Evolutionary conservation across 2,888 invertebrate species (phyloP).

Genomic region (Acleris holmiana): DNA sequence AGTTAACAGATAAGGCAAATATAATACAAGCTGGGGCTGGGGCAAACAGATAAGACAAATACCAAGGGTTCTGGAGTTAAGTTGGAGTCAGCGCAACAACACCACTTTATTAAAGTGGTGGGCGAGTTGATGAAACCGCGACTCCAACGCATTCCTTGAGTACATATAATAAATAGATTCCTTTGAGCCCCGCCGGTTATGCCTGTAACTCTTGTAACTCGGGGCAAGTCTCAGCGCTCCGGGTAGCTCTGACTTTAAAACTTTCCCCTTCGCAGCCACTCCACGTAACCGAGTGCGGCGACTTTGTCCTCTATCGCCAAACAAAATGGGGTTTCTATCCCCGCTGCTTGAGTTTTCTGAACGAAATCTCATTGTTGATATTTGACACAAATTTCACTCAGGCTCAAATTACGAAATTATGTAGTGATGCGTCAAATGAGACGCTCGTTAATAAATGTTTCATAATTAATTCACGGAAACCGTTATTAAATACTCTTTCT

Average conservation of each 20-base stretch:
- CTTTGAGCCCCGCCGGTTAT: slow-evolving; percentile 40
- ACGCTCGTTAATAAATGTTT: not conserved
- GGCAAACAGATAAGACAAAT: slow-evolving; percentile 15
- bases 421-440: slow-evolving; percentile 6
- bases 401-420: slow-evolving; percentile 18
- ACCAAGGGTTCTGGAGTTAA: not conserved
- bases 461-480: too few species aligned
- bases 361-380: slow-evolving; percentile 29
- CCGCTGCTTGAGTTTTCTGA: slow-evolving; percentile 24
- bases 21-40: not conserved
- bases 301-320: slow-evolving; percentile 39
- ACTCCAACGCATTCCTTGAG: slow-evolving; percentile 1
- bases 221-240: slow-evolving; percentile 27
- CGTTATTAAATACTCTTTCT: too few species aligned
- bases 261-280: slow-evolving; percentile 38
- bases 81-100: slow-evolving; percentile 9
- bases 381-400: slow-evolving; percentile 9
- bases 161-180: slow-evolving; percentile 12
- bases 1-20: slow-evolving; percentile 28
- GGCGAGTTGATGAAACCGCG: slow-evolving; percentile 16
- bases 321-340: slow-evolving; percentile 39
- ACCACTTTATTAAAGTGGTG: slow-evolving; percentile 15
- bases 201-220: slow-evolving; percentile 41
- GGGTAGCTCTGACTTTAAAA: slow-evolving; percentile 38
- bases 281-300: slow-evolving; percentile 27